Evolutionary conservation across 2,888 invertebrate species (phyloP).

Genomic region (Pediacus dermestoides): DNA sequence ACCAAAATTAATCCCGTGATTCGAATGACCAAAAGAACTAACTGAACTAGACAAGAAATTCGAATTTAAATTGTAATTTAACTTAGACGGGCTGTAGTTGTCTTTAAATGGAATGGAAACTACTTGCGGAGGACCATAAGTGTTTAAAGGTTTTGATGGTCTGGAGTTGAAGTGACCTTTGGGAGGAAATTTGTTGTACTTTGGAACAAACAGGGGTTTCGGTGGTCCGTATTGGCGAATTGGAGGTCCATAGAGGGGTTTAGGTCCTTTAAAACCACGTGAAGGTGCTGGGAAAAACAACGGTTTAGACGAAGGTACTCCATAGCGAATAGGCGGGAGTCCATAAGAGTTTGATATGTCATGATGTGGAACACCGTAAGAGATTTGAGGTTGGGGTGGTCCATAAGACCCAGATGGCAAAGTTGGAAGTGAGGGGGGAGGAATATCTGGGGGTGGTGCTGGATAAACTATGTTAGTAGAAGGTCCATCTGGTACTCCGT

Average conservation of each 20-base stretch:
- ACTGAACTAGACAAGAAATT: slow-evolving; percentile 14
- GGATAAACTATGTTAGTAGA: slow-evolving; percentile 49
- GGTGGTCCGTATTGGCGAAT: slow-evolving; percentile 41
- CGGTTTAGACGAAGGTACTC: slow-evolving; percentile 14
- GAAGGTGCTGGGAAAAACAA: slow-evolving; percentile 37
- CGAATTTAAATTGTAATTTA: slow-evolving; percentile 19
- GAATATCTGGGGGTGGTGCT: slow-evolving; percentile 51
- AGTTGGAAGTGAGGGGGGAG: slow-evolving; percentile 44
- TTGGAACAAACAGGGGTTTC: slow-evolving; percentile 40
- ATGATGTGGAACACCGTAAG: slow-evolving; percentile 28
- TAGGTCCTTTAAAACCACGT: slow-evolving; percentile 48
- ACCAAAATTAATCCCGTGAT: slow-evolving; percentile 9
- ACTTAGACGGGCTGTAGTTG: slow-evolving; percentile 25
- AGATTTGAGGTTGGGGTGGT: slow-evolving; percentile 29
- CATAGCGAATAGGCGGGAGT: slow-evolving; percentile 17
- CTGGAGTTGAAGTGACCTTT: slow-evolving; percentile 45
- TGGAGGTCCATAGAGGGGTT: slow-evolving; percentile 51
- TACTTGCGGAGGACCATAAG: slow-evolving; percentile 36
- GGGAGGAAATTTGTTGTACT: slow-evolving; percentile 43
- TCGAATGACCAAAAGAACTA: slow-evolving; percentile 12
- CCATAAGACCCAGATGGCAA: slow-evolving; percentile 32
- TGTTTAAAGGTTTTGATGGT: slow-evolving; percentile 34
- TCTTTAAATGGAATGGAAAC: slow-evolving; percentile 30
- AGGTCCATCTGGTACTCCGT: slow-evolving; percentile 56
- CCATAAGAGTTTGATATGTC: slow-evolving; percentile 17